Conservation (phyloP, 2,113 vertebrate species). For the Candoia aspera region DNA sequence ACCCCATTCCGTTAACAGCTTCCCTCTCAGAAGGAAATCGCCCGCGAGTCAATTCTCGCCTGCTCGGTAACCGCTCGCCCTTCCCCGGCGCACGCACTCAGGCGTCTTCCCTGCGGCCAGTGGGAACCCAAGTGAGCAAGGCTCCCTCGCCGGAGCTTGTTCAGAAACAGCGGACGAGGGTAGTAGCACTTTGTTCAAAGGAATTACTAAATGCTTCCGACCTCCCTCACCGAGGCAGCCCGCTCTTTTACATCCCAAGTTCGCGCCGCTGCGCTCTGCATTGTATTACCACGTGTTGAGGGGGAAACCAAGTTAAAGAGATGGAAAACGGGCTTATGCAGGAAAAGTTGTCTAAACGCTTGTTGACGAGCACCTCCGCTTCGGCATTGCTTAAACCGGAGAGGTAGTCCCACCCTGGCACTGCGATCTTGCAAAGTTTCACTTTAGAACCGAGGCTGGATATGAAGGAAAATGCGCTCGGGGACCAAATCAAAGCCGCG, state of each 20-base stretch:
- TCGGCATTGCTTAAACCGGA: not conserved
- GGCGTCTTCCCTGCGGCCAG: not conserved
- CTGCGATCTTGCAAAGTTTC: not conserved
- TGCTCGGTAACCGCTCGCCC: not conserved
- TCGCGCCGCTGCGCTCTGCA: not conserved
- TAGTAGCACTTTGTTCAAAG: not conserved
- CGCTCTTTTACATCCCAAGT: not conserved
- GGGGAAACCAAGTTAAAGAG: not conserved
- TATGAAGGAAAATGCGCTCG: not conserved
- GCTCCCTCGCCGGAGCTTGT: not conserved
- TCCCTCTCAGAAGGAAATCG: not conserved
- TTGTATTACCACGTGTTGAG: not conserved
- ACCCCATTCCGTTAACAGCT: not conserved
- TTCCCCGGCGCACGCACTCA: not conserved
- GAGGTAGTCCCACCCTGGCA: not conserved
- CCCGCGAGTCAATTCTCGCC: no score
- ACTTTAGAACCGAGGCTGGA: not conserved
- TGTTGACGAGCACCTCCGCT: not conserved
- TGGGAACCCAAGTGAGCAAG: not conserved
- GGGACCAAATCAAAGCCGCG: not conserved
- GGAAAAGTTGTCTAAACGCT: not conserved
- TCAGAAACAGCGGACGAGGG: not conserved
- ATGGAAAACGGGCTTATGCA: not conserved
- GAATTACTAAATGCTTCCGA: not conserved
- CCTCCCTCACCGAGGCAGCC: not conserved